These are phyloP conservation scores for Romanogobio albipinnatus DNA, from an alignment of 2,113 vertebrate genomes.

Conservation along the genomic window DNA sequence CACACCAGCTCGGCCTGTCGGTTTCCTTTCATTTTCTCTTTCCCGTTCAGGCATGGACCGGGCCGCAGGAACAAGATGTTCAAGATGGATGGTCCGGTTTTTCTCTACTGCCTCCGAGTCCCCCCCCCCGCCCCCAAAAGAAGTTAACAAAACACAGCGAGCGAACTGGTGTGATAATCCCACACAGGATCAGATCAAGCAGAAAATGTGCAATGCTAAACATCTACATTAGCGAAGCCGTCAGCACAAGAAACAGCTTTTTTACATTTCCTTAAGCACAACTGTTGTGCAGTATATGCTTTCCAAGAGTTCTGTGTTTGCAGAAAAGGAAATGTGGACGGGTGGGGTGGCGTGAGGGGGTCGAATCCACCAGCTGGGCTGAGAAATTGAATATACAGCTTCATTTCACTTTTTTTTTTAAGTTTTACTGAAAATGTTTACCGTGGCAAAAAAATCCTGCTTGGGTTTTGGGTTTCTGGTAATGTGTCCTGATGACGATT, in stretches of 20 bases:
- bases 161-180: conserved; percentile 23
- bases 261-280: conserved; percentile 45
- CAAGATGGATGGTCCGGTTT: background rate
- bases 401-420: conserved; percentile 66
- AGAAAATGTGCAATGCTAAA: conserved; percentile 81
- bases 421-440: conserved; percentile 73
- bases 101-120: background rate
- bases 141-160: conserved; percentile 15
- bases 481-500: conserved; percentile 80
- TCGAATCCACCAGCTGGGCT: conserved; percentile 73
- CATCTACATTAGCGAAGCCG: conserved; percentile 62
- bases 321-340: conserved; percentile 31
- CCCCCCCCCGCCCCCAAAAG: background rate
- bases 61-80: background rate
- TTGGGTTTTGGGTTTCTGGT: conserved; percentile 78
- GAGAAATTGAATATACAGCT: conserved; percentile 74
- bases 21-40: background rate
- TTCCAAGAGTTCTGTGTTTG: conserved; percentile 71
- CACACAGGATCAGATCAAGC: conserved; percentile 74
- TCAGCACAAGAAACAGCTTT: conserved; percentile 54
- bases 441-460: conserved; percentile 78
- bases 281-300: conserved; percentile 73
- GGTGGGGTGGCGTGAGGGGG: conserved; percentile 44
- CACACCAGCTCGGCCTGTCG: too few species aligned
- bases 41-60: background rate